Percentiles rank a stretch among this genome's conserved stretches.
These are phyloP conservation scores for Ashinkailepas kermadecensis DNA, from an alignment of 2,888 invertebrate species.

Conservation along the genomic window DNA sequence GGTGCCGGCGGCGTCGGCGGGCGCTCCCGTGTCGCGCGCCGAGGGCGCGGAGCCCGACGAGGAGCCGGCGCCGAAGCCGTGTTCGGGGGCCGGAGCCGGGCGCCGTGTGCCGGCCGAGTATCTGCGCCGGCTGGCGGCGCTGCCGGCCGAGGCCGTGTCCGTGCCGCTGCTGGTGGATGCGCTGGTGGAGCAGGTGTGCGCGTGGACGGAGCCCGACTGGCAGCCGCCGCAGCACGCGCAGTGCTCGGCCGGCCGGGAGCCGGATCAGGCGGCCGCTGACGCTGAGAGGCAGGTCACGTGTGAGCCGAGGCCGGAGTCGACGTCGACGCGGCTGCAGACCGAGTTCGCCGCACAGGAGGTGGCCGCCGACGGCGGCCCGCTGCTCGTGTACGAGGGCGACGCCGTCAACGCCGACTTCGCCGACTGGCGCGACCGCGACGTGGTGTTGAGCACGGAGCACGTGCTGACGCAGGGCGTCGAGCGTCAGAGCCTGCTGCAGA, in stretches of 20 bases:
- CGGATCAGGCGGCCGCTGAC: background rate
- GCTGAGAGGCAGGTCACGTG: background rate
- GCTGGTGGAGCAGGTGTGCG: slow-evolving; percentile 19
- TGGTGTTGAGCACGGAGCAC: slow-evolving; percentile 16
- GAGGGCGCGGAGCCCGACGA: background rate
- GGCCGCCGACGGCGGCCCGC: background rate
- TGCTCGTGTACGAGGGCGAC: slow-evolving; percentile 15
- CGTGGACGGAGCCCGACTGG: background rate
- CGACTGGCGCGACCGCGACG: background rate
- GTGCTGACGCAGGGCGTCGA: slow-evolving; percentile 8
- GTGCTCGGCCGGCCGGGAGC: no score
- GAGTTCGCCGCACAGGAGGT: background rate
- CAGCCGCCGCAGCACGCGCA: background rate
- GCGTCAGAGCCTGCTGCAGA: background rate
- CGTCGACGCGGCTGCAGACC: background rate
- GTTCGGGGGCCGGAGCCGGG: background rate
- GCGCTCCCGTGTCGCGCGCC: background rate
- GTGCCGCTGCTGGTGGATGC: background rate
- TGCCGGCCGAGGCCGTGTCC: background rate
- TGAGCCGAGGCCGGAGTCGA: background rate
- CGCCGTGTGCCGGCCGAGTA: background rate
- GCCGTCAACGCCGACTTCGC: background rate
- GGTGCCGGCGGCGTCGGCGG: background rate
- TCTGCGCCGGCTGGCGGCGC: background rate
- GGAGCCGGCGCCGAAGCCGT: background rate